Conservation (phyloP, 2,113 vertebrate species). For the zebrafish (Danio rerio) region GRCz12tu NC_133191.1:41220001-41220500, state of each 20-base stretch:
- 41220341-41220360: constrained; percentile 33
- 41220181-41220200: constrained; percentile 21
- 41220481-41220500: too few species aligned
- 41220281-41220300: constrained; percentile 23
- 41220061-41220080: constrained; percentile 50
- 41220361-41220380: constrained; percentile 15
- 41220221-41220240: neutral
- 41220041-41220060: constrained; percentile 23
- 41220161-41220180: constrained; percentile 51
- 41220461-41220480: too few species aligned
- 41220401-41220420: too few species aligned
- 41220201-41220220: constrained; percentile 15
- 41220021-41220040: constrained; percentile 32
- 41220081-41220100: constrained; percentile 36
- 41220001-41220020: constrained; percentile 23
- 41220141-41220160: constrained; percentile 36
- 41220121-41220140: constrained; percentile 34
- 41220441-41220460: too few species aligned
- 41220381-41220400: too few species aligned
- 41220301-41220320: constrained; percentile 11
- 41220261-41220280: constrained; percentile 47
- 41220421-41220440: too few species aligned
- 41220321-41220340: constrained; percentile 21
- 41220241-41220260: constrained; percentile 45
- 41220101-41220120: neutral